phyloP scores from a whole-genome alignment of 2,888 invertebrate genomes.

The Limnephilus rhombicus region DNA sequence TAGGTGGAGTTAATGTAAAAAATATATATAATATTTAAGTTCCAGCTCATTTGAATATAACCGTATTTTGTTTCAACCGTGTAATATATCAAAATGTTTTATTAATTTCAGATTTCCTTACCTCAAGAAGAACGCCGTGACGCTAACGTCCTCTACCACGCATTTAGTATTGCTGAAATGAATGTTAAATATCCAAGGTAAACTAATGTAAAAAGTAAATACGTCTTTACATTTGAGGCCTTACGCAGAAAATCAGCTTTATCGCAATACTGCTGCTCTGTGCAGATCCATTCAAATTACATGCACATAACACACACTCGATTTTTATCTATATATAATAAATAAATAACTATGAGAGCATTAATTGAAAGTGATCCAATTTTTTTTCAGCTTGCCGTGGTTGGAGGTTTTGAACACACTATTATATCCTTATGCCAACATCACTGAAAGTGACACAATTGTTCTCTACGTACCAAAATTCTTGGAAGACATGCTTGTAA shows the following conservation, averaged over 20 bases:
- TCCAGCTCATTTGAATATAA: too few relatives aligned
- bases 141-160: conserved; percentile 71
- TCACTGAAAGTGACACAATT: conserved; percentile 85
- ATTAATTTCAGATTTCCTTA: conserved; percentile 68
- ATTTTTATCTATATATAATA: too few relatives aligned
- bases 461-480: conserved; percentile 77
- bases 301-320: too few relatives aligned
- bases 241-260: too few relatives aligned
- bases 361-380: too few relatives aligned
- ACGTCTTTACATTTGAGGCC: too few relatives aligned
- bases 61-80: too few relatives aligned
- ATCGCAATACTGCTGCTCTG: too few relatives aligned
- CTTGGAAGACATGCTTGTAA: conserved; percentile 42
- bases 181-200: conserved; percentile 69
- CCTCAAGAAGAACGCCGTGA: conserved; percentile 66
- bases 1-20: too few relatives aligned
- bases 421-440: conserved; percentile 80
- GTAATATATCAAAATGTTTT: neutral
- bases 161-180: conserved; percentile 74
- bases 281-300: too few relatives aligned
- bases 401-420: conserved; percentile 89
- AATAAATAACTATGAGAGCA: too few relatives aligned
- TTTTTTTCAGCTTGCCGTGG: conserved; percentile 82
- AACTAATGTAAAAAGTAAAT: neutral
- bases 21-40: too few relatives aligned